These are phyloP conservation scores for Acrocephalus arundinaceus DNA, from an alignment of 2,113 vertebrate genomes.

Conservation along the genomic window DNA sequence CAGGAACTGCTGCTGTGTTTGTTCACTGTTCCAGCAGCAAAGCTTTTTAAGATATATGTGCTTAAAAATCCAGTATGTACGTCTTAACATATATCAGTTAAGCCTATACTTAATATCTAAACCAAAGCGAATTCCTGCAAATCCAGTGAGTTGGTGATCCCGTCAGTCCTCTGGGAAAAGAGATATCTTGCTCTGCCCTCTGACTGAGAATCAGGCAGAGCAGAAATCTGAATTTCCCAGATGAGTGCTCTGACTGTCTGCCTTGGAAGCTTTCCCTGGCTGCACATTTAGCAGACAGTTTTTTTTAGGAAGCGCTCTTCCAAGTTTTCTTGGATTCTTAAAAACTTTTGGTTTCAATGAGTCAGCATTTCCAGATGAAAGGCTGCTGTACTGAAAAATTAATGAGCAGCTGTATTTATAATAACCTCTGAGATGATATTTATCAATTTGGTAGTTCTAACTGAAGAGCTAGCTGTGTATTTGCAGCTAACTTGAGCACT, in stretches of 20 bases:
- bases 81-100: not conserved
- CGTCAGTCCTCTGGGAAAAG: not conserved
- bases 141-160: not conserved
- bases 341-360: not conserved
- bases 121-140: not conserved
- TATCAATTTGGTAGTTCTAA: not conserved
- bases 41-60: not conserved
- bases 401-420: not conserved
- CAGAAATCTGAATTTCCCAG: not conserved
- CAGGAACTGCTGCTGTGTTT: not conserved
- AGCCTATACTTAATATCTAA: not conserved
- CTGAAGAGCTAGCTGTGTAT: not conserved
- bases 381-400: not conserved
- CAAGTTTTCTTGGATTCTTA: constrained; percentile 2
- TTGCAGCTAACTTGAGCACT: not conserved
- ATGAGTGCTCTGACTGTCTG: not conserved
- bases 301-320: not conserved
- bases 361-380: constrained; percentile 2
- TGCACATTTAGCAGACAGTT: not conserved
- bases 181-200: not conserved
- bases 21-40: not conserved
- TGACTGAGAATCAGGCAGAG: not conserved
- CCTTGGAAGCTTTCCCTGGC: not conserved
- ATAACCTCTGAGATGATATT: not conserved
- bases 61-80: not conserved